Percentiles rank a stretch among this genome's conserved stretches.
Conservation (phyloP, 2,113 vertebrate genomes). For the Orthochromis malagaraziensis region DNA sequence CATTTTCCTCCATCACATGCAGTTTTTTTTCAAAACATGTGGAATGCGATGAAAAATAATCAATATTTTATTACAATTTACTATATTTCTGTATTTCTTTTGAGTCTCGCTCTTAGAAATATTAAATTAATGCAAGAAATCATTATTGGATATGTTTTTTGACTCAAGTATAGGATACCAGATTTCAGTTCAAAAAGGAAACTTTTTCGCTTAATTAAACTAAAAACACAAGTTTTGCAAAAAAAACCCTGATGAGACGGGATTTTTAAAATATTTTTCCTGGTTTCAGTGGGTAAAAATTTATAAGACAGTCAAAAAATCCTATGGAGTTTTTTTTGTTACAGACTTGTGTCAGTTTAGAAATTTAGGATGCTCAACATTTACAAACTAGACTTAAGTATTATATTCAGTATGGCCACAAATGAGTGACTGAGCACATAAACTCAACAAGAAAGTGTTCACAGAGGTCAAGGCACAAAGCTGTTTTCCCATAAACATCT, state of each 20-base stretch:
- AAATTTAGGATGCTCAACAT: background rate
- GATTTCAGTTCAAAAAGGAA: background rate
- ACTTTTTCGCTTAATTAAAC: background rate
- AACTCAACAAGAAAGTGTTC: background rate
- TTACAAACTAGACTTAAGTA: background rate
- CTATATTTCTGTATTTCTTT: background rate
- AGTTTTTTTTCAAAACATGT: background rate
- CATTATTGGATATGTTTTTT: background rate
- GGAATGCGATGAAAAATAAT: background rate
- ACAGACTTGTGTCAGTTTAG: background rate
- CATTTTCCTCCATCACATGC: background rate
- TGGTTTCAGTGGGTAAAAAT: background rate
- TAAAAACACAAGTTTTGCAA: background rate
- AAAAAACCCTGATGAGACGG: background rate
- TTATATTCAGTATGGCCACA: background rate
- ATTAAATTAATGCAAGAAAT: background rate
- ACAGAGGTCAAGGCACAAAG: background rate
- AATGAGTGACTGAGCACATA: background rate
- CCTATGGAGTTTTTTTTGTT: background rate
- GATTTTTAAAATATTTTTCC: background rate
- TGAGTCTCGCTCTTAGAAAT: background rate
- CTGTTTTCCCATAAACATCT: background rate
- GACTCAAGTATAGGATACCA: background rate
- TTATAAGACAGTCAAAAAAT: background rate
- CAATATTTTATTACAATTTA: background rate